A percentile compares a stretch with the other conserved stretches of the same genome.
Conservation (phyloP, 2,888 invertebrate species). For the Ceramica pisi region DNA sequence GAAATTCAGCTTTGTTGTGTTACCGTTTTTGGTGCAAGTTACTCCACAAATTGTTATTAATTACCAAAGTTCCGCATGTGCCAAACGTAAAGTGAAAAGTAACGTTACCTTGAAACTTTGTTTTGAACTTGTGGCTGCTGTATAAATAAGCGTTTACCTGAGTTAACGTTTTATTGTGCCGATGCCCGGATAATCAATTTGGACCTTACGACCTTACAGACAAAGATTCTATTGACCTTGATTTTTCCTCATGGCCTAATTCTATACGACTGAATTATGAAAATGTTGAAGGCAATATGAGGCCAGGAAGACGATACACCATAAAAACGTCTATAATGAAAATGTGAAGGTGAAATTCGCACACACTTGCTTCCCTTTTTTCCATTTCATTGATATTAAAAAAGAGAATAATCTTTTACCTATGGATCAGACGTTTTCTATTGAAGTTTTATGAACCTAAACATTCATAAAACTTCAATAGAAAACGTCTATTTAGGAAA, state of each 20-base stretch:
- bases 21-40: slow-evolving; percentile 35
- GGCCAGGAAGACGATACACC: slow-evolving; percentile 33
- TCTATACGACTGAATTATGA: slow-evolving; percentile 26
- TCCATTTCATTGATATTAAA: slow-evolving; percentile 26
- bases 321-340: slow-evolving; percentile 21
- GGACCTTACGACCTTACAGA: not conserved
- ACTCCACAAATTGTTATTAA: slow-evolving; percentile 58
- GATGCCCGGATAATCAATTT: slow-evolving; percentile 15
- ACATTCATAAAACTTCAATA: too few relatives aligned
- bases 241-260: slow-evolving; percentile 25
- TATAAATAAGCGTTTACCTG: slow-evolving; percentile 37
- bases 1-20: slow-evolving; percentile 28
- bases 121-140: slow-evolving; percentile 24
- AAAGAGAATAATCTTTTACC: slow-evolving; percentile 23
- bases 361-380: slow-evolving; percentile 15
- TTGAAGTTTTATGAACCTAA: slow-evolving; percentile 17
- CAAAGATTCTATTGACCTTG: slow-evolving; percentile 14
- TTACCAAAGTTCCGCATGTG: slow-evolving; percentile 52
- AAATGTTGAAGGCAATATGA: slow-evolving; percentile 27
- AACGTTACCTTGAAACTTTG: slow-evolving; percentile 49
- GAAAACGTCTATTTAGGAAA: slow-evolving; percentile 13
- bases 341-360: slow-evolving; percentile 17
- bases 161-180: slow-evolving; percentile 31
- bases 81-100: slow-evolving; percentile 39
- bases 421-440: slow-evolving; percentile 16